These are phyloP conservation scores for Leuctra nigra DNA, from an alignment of 2,888 invertebrate species.

Conservation along the genomic window DNA sequence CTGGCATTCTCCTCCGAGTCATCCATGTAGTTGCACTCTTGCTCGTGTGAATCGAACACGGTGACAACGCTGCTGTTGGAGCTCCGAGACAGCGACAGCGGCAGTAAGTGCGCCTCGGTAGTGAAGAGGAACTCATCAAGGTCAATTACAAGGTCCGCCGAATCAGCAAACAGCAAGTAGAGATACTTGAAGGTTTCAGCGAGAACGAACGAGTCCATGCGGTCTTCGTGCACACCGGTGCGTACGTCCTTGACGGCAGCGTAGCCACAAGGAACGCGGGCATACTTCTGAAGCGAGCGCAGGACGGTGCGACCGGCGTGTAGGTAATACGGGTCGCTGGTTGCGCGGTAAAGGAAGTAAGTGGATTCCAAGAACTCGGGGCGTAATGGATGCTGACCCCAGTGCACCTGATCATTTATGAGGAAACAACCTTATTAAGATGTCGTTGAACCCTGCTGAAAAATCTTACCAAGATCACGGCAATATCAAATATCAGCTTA, in stretches of 20 bases:
- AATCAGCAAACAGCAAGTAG: slow-evolving; percentile 86
- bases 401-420: slow-evolving; percentile 94
- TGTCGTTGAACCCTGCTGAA: no score
- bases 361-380: slow-evolving; percentile 98
- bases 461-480: no score
- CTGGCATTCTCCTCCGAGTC: slow-evolving; percentile 54
- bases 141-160: slow-evolving; percentile 72
- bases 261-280: slow-evolving; percentile 93
- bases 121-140: slow-evolving; percentile 84
- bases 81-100: slow-evolving; percentile 68
- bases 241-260: slow-evolving; percentile 96
- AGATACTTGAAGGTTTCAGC: slow-evolving; percentile 98
- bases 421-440: no score
- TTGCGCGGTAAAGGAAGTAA: slow-evolving; percentile 93
- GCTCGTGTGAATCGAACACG: slow-evolving; percentile 28
- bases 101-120: slow-evolving; percentile 93
- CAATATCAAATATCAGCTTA: no score
- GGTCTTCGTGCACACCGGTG: slow-evolving; percentile 50
- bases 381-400: slow-evolving; percentile 95
- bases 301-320: slow-evolving; percentile 86
- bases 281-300: slow-evolving; percentile 80
- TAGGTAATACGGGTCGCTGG: slow-evolving; percentile 91
- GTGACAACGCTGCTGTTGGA: slow-evolving; percentile 38
- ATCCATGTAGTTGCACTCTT: slow-evolving; percentile 5
- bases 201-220: slow-evolving; percentile 97